These are phyloP conservation scores for Alethe diademata DNA, from an alignment of 2,113 vertebrate genomes.

Conservation along the genomic window DNA sequence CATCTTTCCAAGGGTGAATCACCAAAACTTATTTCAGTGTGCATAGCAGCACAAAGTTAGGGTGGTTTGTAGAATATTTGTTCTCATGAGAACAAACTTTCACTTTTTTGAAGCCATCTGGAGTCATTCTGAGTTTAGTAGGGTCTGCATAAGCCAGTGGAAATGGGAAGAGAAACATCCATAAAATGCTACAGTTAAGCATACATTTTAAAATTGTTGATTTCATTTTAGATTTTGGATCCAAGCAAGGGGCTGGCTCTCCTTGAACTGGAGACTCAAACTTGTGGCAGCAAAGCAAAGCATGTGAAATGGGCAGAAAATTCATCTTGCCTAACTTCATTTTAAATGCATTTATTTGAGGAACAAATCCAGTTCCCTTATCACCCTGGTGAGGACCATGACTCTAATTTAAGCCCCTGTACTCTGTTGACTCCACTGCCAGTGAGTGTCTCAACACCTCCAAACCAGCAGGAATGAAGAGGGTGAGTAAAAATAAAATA, in stretches of 20 bases:
- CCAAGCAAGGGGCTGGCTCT: not conserved
- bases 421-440: not conserved
- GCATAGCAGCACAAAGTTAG: not conserved
- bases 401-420: not conserved
- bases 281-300: not conserved
- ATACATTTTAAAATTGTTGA: rapidly evolving
- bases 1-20: not conserved
- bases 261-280: not conserved
- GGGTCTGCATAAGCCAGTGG: not conserved
- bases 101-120: not conserved
- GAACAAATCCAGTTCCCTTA: not conserved
- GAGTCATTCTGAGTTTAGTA: not conserved
- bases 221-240: not conserved
- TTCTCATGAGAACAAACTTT: not conserved
- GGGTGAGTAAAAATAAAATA: not conserved
- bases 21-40: not conserved
- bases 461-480: not conserved
- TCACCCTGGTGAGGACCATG: not conserved
- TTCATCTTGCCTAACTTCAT: not conserved
- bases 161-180: not conserved
- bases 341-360: not conserved
- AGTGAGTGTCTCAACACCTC: not conserved
- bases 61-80: not conserved
- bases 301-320: not conserved
- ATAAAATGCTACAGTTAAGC: not conserved